Evolutionary conservation across 2,888 invertebrate genomes (phyloP).

Genomic region (Rhodophaea formosa): DNA sequence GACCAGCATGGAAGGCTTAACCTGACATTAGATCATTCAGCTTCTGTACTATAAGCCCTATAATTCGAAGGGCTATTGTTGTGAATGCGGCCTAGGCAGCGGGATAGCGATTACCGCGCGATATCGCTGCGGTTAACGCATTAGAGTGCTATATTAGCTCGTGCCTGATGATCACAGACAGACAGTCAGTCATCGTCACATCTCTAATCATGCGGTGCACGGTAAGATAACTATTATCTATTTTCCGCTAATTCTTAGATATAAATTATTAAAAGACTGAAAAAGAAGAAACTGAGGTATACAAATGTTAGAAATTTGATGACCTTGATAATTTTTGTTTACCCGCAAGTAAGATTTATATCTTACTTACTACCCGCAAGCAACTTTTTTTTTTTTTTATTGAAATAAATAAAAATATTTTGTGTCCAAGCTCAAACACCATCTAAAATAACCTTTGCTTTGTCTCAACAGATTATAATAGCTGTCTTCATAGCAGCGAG

Average conservation of each 20-base stretch:
- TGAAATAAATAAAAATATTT: too few species aligned
- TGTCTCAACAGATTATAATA: not conserved
- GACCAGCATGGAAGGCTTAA: too few species aligned
- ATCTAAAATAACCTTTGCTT: not conserved
- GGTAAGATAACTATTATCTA: not conserved
- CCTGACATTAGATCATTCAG: too few species aligned
- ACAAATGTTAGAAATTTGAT: too few species aligned
- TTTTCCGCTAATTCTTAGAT: not conserved
- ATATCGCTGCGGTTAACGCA: not conserved
- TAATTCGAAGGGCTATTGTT: not conserved
- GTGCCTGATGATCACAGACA: not conserved
- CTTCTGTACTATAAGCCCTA: too few species aligned
- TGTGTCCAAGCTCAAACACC: too few species aligned
- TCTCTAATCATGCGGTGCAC: not conserved
- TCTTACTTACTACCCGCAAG: too few species aligned
- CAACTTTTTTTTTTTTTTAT: too few species aligned
- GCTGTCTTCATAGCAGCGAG: not conserved
- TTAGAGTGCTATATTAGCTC: constrained; percentile 1
- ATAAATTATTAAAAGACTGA: too few species aligned
- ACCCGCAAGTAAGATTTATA: too few species aligned
- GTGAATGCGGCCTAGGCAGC: not conserved
- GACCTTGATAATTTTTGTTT: too few species aligned
- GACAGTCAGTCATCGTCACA: not conserved
- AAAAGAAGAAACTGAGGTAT: too few species aligned
- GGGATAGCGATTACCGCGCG: not conserved